Percentiles rank a stretch among this genome's conserved stretches.
Conservation (phyloP, 2,888 invertebrate species). For the Philonicus albiceps region DNA sequence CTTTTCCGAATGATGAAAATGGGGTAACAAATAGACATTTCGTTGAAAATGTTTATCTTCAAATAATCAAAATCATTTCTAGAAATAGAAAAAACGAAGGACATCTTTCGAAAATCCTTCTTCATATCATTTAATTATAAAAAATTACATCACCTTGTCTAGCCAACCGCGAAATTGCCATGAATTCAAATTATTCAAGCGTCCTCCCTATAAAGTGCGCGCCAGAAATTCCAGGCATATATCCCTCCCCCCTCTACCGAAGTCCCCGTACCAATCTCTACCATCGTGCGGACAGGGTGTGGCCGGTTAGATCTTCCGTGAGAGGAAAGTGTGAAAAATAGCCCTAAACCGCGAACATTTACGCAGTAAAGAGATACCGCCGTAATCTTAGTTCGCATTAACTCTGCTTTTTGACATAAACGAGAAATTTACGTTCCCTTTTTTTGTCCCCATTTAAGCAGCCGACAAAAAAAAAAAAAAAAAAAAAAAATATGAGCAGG, state of each 20-base stretch:
- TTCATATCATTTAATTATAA: background rate
- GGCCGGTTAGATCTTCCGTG: background rate
- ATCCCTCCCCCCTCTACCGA: background rate
- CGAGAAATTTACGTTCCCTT: slow-evolving; percentile 8
- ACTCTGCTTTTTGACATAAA: slow-evolving; percentile 1
- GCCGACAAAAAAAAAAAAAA: background rate
- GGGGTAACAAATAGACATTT: no score
- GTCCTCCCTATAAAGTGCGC: background rate
- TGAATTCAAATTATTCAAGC: background rate
- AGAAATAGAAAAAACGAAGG: background rate
- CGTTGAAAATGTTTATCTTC: no score
- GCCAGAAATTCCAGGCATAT: background rate
- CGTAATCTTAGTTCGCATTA: background rate
- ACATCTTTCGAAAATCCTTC: background rate
- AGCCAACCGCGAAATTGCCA: background rate
- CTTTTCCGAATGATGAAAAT: no score
- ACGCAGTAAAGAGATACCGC: background rate
- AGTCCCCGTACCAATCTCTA: background rate
- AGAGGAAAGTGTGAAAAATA: background rate
- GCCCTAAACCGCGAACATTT: background rate
- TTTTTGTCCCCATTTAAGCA: background rate
- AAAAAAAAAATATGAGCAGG: background rate
- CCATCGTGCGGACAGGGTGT: background rate
- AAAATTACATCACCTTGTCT: background rate
- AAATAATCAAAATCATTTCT: background rate